These are phyloP conservation scores for Sylvicapra grimmia DNA, from an alignment of 2,113 vertebrate genomes.

Conservation along the genomic window DNA sequence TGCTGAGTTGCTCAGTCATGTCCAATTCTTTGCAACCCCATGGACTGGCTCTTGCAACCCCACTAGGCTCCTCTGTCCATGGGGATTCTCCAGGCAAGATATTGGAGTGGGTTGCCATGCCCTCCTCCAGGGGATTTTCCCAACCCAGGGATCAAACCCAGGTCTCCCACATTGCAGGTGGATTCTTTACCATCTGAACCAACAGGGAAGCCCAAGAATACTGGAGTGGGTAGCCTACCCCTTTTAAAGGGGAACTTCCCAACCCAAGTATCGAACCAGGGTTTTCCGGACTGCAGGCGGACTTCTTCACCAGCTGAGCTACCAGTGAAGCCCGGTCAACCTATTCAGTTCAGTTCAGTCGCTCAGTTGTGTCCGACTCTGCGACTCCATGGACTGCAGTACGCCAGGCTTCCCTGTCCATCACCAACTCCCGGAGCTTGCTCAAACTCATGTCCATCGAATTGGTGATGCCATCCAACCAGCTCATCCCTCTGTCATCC, in stretches of 20 bases:
- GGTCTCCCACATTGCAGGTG: not conserved
- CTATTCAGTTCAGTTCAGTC: not conserved
- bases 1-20: not conserved
- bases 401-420: not conserved
- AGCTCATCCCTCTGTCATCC: not conserved
- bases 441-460: not conserved
- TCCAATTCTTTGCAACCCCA: not conserved
- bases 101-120: not conserved
- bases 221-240: not conserved
- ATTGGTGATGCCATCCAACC: not conserved
- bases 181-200: not conserved
- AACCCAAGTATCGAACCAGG: not conserved
- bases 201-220: not conserved
- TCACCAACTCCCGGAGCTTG: not conserved
- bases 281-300: rapidly evolving
- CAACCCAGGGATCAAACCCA: not conserved
- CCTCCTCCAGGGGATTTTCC: not conserved
- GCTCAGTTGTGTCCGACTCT: not conserved
- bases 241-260: not conserved
- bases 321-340: rapidly evolving
- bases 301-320: not conserved
- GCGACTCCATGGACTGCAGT: not conserved
- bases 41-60: not conserved
- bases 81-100: not conserved
- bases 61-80: not conserved